Base-by-base conservation (phyloP, 1,140 invertebrate species). In the Euwallacea fornicatus region DNA sequence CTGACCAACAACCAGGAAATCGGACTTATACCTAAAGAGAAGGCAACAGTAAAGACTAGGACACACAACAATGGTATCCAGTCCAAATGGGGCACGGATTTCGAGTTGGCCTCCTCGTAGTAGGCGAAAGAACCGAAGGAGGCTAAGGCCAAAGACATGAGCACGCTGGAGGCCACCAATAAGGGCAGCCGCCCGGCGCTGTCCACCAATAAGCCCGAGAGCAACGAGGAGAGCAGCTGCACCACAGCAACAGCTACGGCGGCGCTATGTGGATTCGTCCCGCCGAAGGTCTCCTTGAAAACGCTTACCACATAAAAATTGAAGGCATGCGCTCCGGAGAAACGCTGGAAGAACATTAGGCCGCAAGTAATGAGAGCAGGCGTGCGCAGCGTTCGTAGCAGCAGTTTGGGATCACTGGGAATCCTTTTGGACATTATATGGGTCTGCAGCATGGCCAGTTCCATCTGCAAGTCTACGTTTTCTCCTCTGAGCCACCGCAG, bases 1-100 rank as follows among this genome's bases (percentile, higher is more conserved):
- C 91, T 93, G 79, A 94, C 92, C 64, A 95, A 86, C 69, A 96
- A 84, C 86, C 92, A 93, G 16, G 93, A 94, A 80, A 96, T 94
- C 50, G 94, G 94, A 79, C 92, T 93, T 78, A 95, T 94, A 42
- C 94, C 94, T 70, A 96, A 83, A 0, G 92, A 91, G 81, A 95
- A 94, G 15, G 92, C 91, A 6, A 93, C 88, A 1, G 91, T 92
- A 79, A 93, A 93, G 53, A 92, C 88, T 56, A 93, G 82, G 8
- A 92, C 91, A 81, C 91, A 93, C n/a, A 91, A 84, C 46, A 93
- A 78, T 8, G 91, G 91, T 73, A 93, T 91, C 91, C 91, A 93
- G 78, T 93, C 71, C 74, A 82, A 59, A 80, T 80, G 79, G 76
- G 83, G 78, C 82, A 73, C 86, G 79, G 74, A 84, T 79, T 77